Percentiles rank a stretch among this genome's conserved stretches.
Evolutionary conservation across 53 echinoderm and acorn worm species (phyloP).

Genomic region (Stichopus horrens): DNA sequence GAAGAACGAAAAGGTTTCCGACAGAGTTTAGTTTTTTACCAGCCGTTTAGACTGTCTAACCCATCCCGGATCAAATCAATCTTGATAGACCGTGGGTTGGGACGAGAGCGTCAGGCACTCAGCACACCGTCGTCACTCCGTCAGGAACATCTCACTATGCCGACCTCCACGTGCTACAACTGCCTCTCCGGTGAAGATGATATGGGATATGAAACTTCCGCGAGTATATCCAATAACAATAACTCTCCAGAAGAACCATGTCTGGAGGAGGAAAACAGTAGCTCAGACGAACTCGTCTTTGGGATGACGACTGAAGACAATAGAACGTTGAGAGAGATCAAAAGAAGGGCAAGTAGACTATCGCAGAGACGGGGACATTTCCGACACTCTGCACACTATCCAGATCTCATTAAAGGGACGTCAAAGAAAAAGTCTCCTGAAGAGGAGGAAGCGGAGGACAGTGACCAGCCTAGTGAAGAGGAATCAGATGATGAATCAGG

Average conservation of each 20-base stretch:
- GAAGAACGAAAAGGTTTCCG: too few species aligned
- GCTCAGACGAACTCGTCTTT: not conserved
- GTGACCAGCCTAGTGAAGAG: not conserved
- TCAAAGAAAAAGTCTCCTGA: not conserved
- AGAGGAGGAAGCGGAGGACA: not conserved
- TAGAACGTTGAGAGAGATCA: slow-evolving; percentile 25
- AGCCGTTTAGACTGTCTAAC: too few species aligned
- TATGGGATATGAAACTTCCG: not conserved
- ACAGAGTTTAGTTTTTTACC: too few species aligned
- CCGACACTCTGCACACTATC: not conserved
- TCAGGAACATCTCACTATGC: not conserved
- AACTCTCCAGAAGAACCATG: not conserved
- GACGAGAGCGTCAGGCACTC: too few species aligned
- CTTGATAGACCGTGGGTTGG: too few species aligned
- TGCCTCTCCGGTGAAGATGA: not conserved
- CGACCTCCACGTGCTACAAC: not conserved
- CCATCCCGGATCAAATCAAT: too few species aligned
- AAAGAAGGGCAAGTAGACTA: slow-evolving; percentile 21
- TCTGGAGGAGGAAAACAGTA: not conserved
- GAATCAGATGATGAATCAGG: not conserved
- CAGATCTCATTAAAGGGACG: not conserved
- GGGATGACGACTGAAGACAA: slow-evolving; percentile 7
- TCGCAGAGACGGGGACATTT: not conserved
- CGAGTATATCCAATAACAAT: not conserved
- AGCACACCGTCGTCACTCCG: too few species aligned